Evolutionary conservation across 2,888 invertebrate species (phyloP).

Genomic region (Glaucopsyche alexis): DNA sequence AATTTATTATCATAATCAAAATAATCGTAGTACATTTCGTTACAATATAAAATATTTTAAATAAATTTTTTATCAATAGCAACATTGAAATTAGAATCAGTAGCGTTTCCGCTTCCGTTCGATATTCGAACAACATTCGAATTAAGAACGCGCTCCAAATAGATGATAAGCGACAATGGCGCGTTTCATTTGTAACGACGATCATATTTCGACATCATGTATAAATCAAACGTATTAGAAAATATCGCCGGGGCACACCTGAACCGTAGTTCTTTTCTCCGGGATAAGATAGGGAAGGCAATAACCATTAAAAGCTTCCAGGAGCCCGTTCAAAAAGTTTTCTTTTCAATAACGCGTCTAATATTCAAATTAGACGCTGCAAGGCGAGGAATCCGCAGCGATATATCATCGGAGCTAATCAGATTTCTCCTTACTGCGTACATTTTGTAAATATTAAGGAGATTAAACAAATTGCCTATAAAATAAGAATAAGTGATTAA

Average conservation of each 20-base stretch:
- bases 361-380: conserved; percentile 78
- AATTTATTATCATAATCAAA: conserved; percentile 46
- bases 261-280: conserved; percentile 50
- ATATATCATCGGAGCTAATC: conserved; percentile 77
- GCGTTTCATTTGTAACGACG: conserved; percentile 30
- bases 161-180: conserved; percentile 58
- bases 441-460: conserved; percentile 60
- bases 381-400: conserved; percentile 69
- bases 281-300: conserved; percentile 62
- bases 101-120: conserved; percentile 79
- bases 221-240: conserved; percentile 29
- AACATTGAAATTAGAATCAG: conserved; percentile 78
- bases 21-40: conserved; percentile 73
- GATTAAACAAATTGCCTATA: conserved; percentile 58
- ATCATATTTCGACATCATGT: conserved; percentile 29
- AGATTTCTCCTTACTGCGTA: conserved; percentile 63
- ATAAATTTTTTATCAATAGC: conserved; percentile 71
- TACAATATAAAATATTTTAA: conserved; percentile 69
- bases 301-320: conserved; percentile 76
- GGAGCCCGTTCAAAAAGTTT: conserved; percentile 72
- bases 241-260: conserved; percentile 47
- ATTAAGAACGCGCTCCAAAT: conserved; percentile 71
- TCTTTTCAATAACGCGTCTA: conserved; percentile 80
- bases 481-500: conserved; percentile 38
- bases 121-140: conserved; percentile 70